Base-by-base conservation (phyloP, 2,888 invertebrate species). In the Polydrusus cervinus region DNA sequence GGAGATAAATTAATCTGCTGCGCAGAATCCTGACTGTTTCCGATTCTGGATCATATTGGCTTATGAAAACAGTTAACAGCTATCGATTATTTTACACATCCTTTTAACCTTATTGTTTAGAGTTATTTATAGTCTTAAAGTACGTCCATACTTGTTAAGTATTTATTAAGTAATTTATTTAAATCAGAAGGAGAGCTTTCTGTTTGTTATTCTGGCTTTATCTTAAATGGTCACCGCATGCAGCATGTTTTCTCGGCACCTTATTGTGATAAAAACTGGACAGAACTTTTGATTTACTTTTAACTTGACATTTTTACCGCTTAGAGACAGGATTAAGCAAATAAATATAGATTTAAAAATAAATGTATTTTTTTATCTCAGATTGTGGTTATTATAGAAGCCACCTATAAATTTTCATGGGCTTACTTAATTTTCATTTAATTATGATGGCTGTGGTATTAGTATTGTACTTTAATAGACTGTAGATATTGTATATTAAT, bases 251-350 rank as follows among this genome's bases (percentile, higher is more conserved):
- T 65, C 65, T 16, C 16, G 49, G 25, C 65, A 30, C 49, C 65
- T 65, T 25, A 49, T 49, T 38, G 14, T 34, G 38, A 57, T 57
- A 57, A n/a, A 16, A 38, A 49, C 30, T 49, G 65, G 49, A 49
- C 65, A 65, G 65, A 49, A 65, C 49, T 65, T 49, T 49, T 65
- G 65, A 65, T 65, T 65, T 65, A 65, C 49, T 34, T 18, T 25
- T 14, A 14, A 49, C 14, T 49, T 47, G 65, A 65, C 47, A 49
- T 14, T 45, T 65, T 65, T 49, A 57, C 34, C 6, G 38, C 57
- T 38, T 16, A 57, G 34, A 57, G 38, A 38, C 38, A 38, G 38
- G 57, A 57, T 57, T 57, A 57, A 57, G 14, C 38, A 57, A 57
- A 57, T 57, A 57, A 57, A 57, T 38, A 57, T 16, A 57, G 57